Base-by-base conservation (phyloP, 2,888 invertebrate genomes). In the Maniola hyperantus region DNA sequence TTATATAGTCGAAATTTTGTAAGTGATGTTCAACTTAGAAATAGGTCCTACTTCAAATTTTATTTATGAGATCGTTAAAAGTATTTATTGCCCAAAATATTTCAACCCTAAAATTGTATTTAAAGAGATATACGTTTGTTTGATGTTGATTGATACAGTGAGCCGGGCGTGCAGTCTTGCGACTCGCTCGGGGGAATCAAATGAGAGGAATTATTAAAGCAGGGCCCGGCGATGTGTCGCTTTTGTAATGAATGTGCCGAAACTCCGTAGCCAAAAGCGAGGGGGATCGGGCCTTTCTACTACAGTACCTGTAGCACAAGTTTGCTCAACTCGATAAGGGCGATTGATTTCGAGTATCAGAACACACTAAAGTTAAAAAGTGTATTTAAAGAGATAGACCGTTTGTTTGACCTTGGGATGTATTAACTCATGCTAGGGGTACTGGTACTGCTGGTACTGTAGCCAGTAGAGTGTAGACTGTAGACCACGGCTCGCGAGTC, bases 121-220 rank as follows among this genome's bases (percentile, higher is more conserved):
- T 73, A 65, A 71, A 73, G 69, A 80, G 81, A 81, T 80, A 78
- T 77, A 81, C 84, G 86, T 83, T 83, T 86, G 90, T 91, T 91
- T 91, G 91, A 92, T 91, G 90, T 92, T 92, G 92, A 92, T 92
- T 92, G 92, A 92, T 92, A 91, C 91, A 88, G 91, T 91, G 89
- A 91, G 90, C 83, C 84, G 82, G 82, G 85, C 83, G 82, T 84
- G 90, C 91, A 91, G 91, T 90, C 87, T 89, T 82, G 86, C 80
- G 74, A 74, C 69, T 76, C 75, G 71, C 67, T 81, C 82, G 84
- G 83, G 84, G 90, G 91, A 88, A 79, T 84, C 87, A 85, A 89
- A 88, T 88, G 90, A 91, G 89, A 86, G 85, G 87, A 91, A 91
- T 92, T 91, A 91, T 91, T 89, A 88, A 91, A 88, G 84, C 84